Percentiles rank a stretch among this genome's conserved stretches.
phyloP scores from a whole-genome alignment of 2,797 vertebrate species.

The Babyrousa celebensis region DNA sequence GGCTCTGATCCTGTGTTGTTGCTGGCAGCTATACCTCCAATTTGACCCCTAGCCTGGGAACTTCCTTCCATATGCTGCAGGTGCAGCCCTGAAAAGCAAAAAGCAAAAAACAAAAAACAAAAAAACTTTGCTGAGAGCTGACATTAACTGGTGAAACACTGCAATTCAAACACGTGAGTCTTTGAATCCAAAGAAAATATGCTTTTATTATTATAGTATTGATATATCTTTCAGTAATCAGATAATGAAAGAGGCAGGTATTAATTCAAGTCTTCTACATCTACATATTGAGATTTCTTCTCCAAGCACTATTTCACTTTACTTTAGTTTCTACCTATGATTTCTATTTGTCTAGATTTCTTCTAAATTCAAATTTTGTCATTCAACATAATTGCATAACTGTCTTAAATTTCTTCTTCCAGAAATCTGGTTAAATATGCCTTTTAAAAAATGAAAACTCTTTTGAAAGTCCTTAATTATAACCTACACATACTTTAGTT shows the following conservation, averaged over 20 bases:
- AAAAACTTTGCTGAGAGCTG: background rate
- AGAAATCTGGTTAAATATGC: background rate
- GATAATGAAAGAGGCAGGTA: background rate
- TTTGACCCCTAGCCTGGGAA: too few relatives aligned
- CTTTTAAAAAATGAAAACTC: background rate
- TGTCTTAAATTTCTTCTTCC: background rate
- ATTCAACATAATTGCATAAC: background rate
- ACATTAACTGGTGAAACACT: background rate
- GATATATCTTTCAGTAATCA: background rate
- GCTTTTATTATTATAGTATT: background rate
- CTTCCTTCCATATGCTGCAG: too few relatives aligned
- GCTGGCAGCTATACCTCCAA: too few relatives aligned
- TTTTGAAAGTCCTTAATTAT: background rate
- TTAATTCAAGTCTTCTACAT: background rate
- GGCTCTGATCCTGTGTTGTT: too few relatives aligned
- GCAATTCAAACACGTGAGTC: background rate
- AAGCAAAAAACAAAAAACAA: too few relatives aligned
- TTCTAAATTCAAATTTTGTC: constrained; percentile 51
- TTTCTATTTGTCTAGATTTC: background rate
- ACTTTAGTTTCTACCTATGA: background rate
- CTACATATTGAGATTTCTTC: background rate
- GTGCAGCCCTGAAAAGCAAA: too few relatives aligned
- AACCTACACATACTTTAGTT: background rate
- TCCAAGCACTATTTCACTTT: background rate
- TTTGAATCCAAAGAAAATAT: background rate